These are phyloP conservation scores for Takifugu bimaculatus DNA, from an alignment of 2,113 vertebrate species.

Conservation along the genomic window DNA sequence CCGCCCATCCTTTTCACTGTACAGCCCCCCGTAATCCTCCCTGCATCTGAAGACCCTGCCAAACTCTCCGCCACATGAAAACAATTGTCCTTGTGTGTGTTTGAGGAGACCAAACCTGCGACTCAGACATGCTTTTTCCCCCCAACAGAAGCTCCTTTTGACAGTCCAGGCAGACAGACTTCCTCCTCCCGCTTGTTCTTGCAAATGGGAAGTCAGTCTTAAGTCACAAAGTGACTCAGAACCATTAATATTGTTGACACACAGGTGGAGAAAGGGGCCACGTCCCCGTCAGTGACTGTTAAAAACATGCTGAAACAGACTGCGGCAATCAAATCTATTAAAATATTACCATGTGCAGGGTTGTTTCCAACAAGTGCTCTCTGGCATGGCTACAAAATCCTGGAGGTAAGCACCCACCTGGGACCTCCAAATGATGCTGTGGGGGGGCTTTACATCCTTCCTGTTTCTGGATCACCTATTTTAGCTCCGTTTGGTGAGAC, in stretches of 20 bases:
- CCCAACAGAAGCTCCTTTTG: slow-evolving; percentile 33
- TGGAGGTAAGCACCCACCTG: slow-evolving; percentile 50
- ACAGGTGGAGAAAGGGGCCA: slow-evolving; percentile 53
- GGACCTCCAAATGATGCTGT: slow-evolving; percentile 60
- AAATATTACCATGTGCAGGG: slow-evolving; percentile 58
- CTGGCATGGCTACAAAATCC: slow-evolving; percentile 50
- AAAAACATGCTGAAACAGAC: slow-evolving; percentile 45
- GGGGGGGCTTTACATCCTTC: slow-evolving; percentile 56
- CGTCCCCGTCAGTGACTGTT: slow-evolving; percentile 44
- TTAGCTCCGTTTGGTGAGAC: slow-evolving; percentile 19
- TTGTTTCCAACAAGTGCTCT: slow-evolving; percentile 49
- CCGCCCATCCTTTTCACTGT: slow-evolving; percentile 38
- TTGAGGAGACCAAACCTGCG: slow-evolving; percentile 47
- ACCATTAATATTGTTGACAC: slow-evolving; percentile 68
- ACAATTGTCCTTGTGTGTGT: slow-evolving; percentile 61
- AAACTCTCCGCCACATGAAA: slow-evolving; percentile 65
- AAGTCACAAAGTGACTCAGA: slow-evolving; percentile 51
- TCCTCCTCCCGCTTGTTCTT: slow-evolving; percentile 26
- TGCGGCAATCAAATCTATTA: slow-evolving; percentile 43
- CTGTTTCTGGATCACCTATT: slow-evolving; percentile 63
- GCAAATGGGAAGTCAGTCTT: slow-evolving; percentile 51
- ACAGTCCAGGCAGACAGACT: slow-evolving; percentile 43
- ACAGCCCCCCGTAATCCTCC: slow-evolving; percentile 54
- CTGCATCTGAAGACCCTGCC: slow-evolving; percentile 57
- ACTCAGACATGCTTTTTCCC: slow-evolving; percentile 26